Percentiles rank a stretch among this genome's conserved stretches.
phyloP scores from a whole-genome alignment of 2,113 vertebrate species.

The Tachycineta bicolor region DNA sequence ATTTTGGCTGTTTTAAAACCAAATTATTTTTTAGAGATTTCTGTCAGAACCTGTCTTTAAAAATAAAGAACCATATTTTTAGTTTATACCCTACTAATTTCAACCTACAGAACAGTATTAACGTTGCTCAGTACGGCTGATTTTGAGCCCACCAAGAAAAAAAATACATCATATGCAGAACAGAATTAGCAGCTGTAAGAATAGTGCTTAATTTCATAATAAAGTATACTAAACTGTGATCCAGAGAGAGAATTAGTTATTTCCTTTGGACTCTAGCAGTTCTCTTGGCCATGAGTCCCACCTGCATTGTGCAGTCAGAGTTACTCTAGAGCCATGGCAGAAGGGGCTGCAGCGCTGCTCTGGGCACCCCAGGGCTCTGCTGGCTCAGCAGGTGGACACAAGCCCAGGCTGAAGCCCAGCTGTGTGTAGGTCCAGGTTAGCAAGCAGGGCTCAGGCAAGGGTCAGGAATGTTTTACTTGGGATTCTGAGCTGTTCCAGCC shows the following conservation, averaged over 20 bases:
- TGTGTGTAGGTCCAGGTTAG: background rate
- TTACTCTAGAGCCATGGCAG: fast-evolving
- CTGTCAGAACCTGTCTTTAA: background rate
- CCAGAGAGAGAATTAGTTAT: background rate
- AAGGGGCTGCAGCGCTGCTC: background rate
- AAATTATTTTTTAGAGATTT: background rate
- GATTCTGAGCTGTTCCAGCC: background rate
- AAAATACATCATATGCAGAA: background rate
- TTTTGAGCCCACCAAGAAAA: background rate
- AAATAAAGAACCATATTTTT: background rate
- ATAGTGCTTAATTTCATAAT: background rate
- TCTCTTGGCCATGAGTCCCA: background rate
- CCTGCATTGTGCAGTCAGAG: background rate
- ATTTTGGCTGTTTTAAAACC: background rate
- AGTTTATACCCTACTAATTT: background rate
- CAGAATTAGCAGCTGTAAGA: background rate
- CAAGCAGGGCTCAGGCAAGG: background rate
- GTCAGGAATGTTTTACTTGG: background rate
- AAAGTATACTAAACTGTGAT: background rate
- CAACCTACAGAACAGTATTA: background rate
- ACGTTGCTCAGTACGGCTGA: background rate
- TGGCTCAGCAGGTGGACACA: background rate
- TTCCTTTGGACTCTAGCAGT: background rate
- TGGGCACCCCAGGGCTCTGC: background rate
- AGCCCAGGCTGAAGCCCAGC: background rate